Evolutionary conservation across 2,888 invertebrate genomes (phyloP), one percentile per base, ranked within the genome.

Genomic region (Drosophila anomalata): DNA sequence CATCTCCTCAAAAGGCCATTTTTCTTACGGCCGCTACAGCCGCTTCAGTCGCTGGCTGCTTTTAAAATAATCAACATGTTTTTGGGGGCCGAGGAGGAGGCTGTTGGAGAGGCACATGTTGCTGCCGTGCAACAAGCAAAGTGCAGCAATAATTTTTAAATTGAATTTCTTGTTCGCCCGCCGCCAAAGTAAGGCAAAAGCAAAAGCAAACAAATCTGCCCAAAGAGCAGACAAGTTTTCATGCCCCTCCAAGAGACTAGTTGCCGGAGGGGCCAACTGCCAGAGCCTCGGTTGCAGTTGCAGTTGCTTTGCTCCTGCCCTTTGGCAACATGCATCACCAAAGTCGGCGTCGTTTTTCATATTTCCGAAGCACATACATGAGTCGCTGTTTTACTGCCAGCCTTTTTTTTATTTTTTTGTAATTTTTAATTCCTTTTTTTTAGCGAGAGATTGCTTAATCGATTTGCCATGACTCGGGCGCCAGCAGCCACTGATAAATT

Each of bases 131-230:
- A 73, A 66, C 73, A 53, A 67, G 75, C 76, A 81, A 84, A 87
- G 87, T 88, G 88, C 88, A 85, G 89, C 77, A 89, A 88, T 89
- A 87, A 83, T 80, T 89, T 87, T 84, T 84, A 89, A 89, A 87
- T 89, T 89, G 84, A 89, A 83, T 89, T 87, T 62, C 36, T 59
- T 52, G 29, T 33, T 48, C 54, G 31, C 14, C 41, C 63, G 75
- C 74, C 66, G 71, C 68, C 66, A 69, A 77, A 63, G 47, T 44
- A 54, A 62, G 24, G 56, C 58, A 66, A 61, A 66, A 39, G 55
- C 58, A 61, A 60, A 70, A 61, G 48, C 69, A 79, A 86, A 74
- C 81, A 87, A 75, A 86, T 85, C 68, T 68, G 55, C 68, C 59
- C 59, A 60, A 66, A 63, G 63, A 56, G 73, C 58, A 66, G 59